Percentiles rank a stretch among this genome's conserved stretches.
Conservation (phyloP, 2,888 invertebrate species). For the Euplagia quadripunctaria region DNA sequence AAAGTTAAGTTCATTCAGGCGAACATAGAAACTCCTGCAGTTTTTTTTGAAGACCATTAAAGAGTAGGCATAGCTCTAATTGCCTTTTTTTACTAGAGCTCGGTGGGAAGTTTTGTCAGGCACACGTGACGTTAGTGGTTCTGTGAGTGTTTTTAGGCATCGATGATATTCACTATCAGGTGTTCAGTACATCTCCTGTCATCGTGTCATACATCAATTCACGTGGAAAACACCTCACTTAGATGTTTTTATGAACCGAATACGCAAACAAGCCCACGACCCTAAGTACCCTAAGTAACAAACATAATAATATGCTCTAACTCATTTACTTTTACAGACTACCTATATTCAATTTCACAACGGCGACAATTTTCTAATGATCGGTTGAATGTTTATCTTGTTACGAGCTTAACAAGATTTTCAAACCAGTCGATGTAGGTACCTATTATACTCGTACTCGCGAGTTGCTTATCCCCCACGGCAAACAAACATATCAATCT, state of each 20-base stretch:
- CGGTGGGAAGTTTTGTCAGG: no score
- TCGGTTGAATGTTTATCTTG: not conserved
- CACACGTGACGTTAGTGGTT: no score
- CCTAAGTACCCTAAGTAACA: not conserved
- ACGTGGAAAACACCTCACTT: not conserved
- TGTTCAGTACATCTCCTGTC: not conserved
- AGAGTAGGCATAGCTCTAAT: no score
- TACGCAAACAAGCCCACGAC: not conserved
- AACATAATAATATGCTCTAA: not conserved
- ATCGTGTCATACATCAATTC: not conserved
- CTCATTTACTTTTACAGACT: not conserved
- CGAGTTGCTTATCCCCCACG: not conserved
- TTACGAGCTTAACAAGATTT: not conserved
- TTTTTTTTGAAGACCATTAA: no score
- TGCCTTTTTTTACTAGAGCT: no score
- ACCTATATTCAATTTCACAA: not conserved
- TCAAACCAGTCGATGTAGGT: not conserved
- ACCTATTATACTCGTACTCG: not conserved
- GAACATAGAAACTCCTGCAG: no score
- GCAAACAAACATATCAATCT: constrained; percentile 13
- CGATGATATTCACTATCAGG: not conserved
- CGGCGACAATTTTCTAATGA: not conserved
- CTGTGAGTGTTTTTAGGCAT: not conserved
- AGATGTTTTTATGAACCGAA: not conserved
- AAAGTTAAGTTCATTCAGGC: no score